Percentiles rank a stretch among this genome's conserved stretches.
Evolutionary conservation across 37 sponge, comb jelly and placozoan genomes (phyloP).

Genomic region (Ianthella basta): DNA sequence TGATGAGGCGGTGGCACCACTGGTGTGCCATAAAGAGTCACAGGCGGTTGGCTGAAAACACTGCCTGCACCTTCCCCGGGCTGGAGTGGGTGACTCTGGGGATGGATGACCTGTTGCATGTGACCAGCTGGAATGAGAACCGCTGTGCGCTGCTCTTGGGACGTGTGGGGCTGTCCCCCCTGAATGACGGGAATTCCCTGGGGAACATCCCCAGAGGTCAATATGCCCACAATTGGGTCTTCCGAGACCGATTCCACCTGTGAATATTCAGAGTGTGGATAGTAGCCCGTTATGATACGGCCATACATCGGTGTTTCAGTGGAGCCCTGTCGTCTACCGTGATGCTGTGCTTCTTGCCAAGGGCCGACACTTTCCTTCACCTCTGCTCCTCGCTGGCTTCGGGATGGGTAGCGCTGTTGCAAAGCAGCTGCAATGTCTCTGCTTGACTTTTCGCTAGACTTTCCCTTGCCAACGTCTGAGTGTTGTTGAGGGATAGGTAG

Average conservation of each 20-base stretch:
- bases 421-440: conserved; percentile 14
- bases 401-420: conserved; percentile 28
- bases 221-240: conserved; percentile 14
- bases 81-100: neutral
- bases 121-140: neutral
- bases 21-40: neutral
- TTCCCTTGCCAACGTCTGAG: conserved; percentile 23
- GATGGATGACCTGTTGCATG: neutral
- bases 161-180: conserved; percentile 4
- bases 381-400: neutral
- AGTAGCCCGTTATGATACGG: conserved; percentile 13
- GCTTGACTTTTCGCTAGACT: conserved; percentile 20
- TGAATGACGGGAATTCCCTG: conserved; percentile 7
- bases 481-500: no score
- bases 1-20: conserved; percentile 3
- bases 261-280: neutral
- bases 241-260: neutral
- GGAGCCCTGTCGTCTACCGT: neutral
- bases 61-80: neutral
- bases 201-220: neutral
- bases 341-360: conserved; percentile 2
- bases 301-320: neutral
- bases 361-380: neutral
- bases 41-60: neutral
- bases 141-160: conserved; percentile 1